A percentile compares a stretch with the other conserved stretches of the same genome.
Conservation (phyloP, 2,888 invertebrate species). For the Lithophane socia region DNA sequence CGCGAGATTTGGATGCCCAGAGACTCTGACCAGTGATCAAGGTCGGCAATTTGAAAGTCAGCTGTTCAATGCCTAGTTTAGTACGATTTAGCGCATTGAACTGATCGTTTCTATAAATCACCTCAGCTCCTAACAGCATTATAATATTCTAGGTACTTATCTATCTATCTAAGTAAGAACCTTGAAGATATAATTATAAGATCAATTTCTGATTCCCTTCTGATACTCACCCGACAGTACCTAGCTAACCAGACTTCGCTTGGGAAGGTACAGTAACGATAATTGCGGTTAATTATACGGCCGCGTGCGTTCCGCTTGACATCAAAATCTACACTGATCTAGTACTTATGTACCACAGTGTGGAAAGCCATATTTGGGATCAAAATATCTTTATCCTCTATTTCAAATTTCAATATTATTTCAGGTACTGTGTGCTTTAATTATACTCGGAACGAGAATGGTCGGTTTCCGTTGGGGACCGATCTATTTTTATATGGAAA, state of each 20-base stretch:
- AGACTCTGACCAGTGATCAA: not conserved
- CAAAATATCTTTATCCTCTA: not conserved
- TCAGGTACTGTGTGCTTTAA: too few relatives aligned
- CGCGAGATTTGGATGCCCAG: too few relatives aligned
- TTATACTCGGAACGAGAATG: not conserved
- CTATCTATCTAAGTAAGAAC: not conserved
- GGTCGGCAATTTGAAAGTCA: too few relatives aligned
- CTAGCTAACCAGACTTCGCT: not conserved
- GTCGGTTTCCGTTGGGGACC: not conserved
- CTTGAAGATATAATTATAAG: not conserved
- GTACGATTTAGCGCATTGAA: too few relatives aligned
- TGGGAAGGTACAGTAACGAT: not conserved
- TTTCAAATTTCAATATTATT: not conserved
- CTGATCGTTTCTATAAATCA: too few relatives aligned
- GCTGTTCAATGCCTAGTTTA: too few relatives aligned
- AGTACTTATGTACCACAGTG: not conserved
- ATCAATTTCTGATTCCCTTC: not conserved
- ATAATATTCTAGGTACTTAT: too few relatives aligned
- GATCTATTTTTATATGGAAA: too few relatives aligned
- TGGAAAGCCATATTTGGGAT: not conserved
- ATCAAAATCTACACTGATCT: conserved; percentile 16
- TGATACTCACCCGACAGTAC: too few relatives aligned
- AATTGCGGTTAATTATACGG: not conserved
- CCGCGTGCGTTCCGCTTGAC: not conserved
- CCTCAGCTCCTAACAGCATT: too few relatives aligned